Evolutionary conservation across 2,113 vertebrate genomes (phyloP).

Genomic region (Chionodraco myersi): DNA sequence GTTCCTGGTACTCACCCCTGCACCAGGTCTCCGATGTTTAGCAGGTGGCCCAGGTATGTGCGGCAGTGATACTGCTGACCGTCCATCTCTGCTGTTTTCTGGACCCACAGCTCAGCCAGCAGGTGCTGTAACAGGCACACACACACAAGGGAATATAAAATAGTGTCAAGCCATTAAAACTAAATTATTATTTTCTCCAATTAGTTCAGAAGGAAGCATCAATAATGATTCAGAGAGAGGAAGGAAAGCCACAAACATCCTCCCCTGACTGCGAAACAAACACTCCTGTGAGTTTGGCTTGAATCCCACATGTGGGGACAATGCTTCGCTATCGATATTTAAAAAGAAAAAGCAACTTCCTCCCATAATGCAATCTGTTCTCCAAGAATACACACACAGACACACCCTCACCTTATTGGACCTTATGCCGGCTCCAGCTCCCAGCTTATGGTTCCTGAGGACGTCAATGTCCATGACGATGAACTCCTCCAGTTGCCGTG

Average conservation of each 20-base stretch:
- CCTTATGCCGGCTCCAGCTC: constrained; percentile 89
- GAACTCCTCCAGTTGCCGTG: constrained; percentile 94
- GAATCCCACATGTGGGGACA: constrained; percentile 53
- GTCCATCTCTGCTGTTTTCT: constrained; percentile 95
- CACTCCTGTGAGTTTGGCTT: constrained; percentile 31
- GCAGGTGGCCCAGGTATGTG: constrained; percentile 94
- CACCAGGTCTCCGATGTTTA: constrained; percentile 96
- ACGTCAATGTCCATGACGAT: constrained; percentile 92
- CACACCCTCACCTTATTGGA: constrained; percentile 90
- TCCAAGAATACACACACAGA: constrained; percentile 19
- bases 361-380: constrained; percentile 59
- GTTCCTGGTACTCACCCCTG: constrained; percentile 84
- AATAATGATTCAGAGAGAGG: constrained; percentile 29
- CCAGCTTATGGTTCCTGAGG: constrained; percentile 86
- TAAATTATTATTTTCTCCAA: background rate
- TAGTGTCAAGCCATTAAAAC: constrained; percentile 3
- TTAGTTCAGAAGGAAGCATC: constrained; percentile 22
- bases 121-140: constrained; percentile 87
- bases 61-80: constrained; percentile 95
- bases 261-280: constrained; percentile 28
- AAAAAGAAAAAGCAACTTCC: constrained; percentile 55
- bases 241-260: background rate
- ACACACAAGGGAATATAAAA: constrained; percentile 39
- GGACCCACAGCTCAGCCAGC: constrained; percentile 95
- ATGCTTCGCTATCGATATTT: constrained; percentile 68